Percentiles rank a stretch among this genome's conserved stretches.
Conservation (phyloP, 2,888 invertebrate genomes). For the Linnaemya tessellans region DNA sequence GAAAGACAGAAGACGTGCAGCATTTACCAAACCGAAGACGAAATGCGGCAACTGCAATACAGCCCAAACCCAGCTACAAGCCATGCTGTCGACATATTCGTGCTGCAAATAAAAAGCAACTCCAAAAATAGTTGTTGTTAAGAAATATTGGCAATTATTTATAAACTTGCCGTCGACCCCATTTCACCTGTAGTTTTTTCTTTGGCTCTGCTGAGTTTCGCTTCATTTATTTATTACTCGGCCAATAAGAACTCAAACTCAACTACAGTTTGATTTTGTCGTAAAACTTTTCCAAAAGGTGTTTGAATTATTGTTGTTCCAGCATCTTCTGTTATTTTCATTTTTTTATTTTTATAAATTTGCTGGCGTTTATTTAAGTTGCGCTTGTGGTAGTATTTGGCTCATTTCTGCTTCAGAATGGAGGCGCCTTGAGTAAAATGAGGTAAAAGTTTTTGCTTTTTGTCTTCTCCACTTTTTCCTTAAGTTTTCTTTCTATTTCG, state of each 20-base stretch:
- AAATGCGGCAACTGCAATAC: too few species aligned
- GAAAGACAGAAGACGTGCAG: too few species aligned
- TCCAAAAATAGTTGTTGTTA: background rate
- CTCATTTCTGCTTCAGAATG: slow-evolving; percentile 1
- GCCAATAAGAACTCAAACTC: slow-evolving; percentile 53
- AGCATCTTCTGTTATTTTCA: slow-evolving; percentile 5
- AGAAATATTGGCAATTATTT: slow-evolving; percentile 57
- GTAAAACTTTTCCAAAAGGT: slow-evolving; percentile 55
- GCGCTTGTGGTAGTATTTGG: background rate
- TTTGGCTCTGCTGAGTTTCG: background rate
- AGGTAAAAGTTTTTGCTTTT: slow-evolving; percentile 26
- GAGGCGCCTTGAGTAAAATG: slow-evolving; percentile 41
- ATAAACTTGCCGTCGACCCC: slow-evolving; percentile 59
- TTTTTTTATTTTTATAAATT: background rate
- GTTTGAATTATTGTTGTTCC: slow-evolving; percentile 56
- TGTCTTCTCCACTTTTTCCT: background rate
- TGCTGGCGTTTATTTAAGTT: background rate
- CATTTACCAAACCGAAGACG: too few species aligned
- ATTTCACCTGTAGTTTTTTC: slow-evolving; percentile 57
- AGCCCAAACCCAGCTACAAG: too few species aligned
- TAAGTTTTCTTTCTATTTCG: background rate
- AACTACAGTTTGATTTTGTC: slow-evolving; percentile 55
- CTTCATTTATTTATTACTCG: slow-evolving; percentile 17
- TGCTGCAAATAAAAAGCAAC: background rate
- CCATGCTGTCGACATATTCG: too few species aligned